Evolutionary conservation across 2,888 invertebrate genomes (phyloP), one percentile per base, ranked within the genome.

Genomic region (Lordiphosa andalusiaca): DNA sequence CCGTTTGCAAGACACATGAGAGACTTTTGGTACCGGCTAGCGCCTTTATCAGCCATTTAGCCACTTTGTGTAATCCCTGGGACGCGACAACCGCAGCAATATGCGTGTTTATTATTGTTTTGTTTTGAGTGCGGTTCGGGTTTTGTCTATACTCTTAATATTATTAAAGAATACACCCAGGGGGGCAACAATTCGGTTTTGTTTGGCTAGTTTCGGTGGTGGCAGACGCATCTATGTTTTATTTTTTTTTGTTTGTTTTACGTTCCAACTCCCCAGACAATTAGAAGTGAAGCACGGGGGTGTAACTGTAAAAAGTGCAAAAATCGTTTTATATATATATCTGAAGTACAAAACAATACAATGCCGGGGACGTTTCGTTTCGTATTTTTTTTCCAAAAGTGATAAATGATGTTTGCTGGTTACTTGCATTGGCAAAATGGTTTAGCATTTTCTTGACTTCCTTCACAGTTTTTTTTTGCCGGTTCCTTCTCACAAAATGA

Each of bases 151-250:
- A 71, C 84, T 80, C 71, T 82, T 80, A 75, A 82, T 78, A 81
- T 73, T 81, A 84, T 81, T 84, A 84, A 84, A 84, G 83, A 81
- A 84, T 74, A 78, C 73, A 82, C 81, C 81, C 81, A 73, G 64
- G 84, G 84, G 81, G 35, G 71, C 64, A 69, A 71, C 81, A 73
- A 76, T 84, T 76, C 64, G 81, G 73, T 81, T 63, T 55, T 55
- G 69, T 66, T 65, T 65, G 77, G 69, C 69, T 83, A 67, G 65
- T 63, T 35, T 13, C 23, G 35, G 25, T 42, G 59, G 60, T 57
- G 44, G 52, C 53, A 69, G 69, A 69, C 69, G 65, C 69, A 69
- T 69, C 61, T 56, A 69, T 69, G 57, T 61, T 35, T 47, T 37
- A 42, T 48, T 16, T 13, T 9, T 23, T 25, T 30, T 42, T 42